Percentiles rank a stretch among this genome's conserved stretches.
phyloP scores from a whole-genome alignment of 2,888 invertebrate species.

The Trichogramma evanescens region DNA sequence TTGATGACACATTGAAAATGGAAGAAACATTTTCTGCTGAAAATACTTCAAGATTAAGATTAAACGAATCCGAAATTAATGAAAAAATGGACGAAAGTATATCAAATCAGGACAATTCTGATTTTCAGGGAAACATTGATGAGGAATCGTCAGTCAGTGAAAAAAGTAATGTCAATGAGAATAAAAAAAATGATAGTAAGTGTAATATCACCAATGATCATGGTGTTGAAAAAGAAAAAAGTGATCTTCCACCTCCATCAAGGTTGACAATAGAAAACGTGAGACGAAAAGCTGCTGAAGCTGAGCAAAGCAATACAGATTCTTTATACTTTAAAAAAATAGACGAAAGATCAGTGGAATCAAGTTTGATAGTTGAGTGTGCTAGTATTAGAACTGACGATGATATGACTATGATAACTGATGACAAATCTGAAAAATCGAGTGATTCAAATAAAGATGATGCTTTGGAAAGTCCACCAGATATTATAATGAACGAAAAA shows the following conservation, averaged over 20 bases:
- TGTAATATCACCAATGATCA: not conserved
- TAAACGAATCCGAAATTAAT: not conserved
- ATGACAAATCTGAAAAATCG: conserved; percentile 8
- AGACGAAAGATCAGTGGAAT: conserved; percentile 9
- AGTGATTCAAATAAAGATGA: not conserved
- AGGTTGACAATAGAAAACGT: conserved; percentile 1
- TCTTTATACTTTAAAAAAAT: not conserved
- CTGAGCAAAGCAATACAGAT: not conserved
- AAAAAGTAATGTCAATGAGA: not conserved
- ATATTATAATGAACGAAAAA: conserved; percentile 8
- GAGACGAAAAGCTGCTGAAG: not conserved
- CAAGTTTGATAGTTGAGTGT: conserved; percentile 14
- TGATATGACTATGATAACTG: conserved; percentile 1
- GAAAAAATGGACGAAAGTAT: not conserved
- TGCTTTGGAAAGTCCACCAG: not conserved
- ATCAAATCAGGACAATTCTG: not conserved
- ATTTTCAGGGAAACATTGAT: not conserved
- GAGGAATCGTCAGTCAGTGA: not conserved
- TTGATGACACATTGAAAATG: conserved; percentile 19
- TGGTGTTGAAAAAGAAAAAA: not conserved
- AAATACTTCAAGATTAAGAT: conserved; percentile 16
- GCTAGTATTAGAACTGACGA: conserved; percentile 4
- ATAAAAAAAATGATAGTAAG: not conserved
- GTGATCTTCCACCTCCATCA: not conserved
- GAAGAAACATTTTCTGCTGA: conserved; percentile 17